Base-by-base conservation (phyloP, 2,888 invertebrate genomes). In the Teinopalpus imperialis region DNA sequence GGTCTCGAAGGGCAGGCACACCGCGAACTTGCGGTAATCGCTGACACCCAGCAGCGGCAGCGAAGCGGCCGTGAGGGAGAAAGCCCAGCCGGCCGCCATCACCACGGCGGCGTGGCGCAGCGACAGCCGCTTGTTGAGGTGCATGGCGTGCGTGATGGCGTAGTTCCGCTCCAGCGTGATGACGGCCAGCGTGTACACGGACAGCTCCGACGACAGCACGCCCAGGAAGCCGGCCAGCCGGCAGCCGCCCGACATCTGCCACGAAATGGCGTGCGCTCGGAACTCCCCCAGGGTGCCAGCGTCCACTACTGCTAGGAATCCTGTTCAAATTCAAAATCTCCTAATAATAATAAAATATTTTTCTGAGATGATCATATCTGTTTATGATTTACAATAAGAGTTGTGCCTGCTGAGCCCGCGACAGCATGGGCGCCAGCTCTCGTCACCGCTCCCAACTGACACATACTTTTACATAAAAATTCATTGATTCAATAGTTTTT, bases 141-240 rank as follows among this genome's bases (percentile, higher is more conserved):
- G 98, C 94, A 98, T 98, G 46, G 98, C 98, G 85, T 98, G 97
- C 1, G 98, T 98, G 72, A 98, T 98, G 59, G 98, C 98, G 83
- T 98, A 98, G 86, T 97, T 97, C 14, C 98, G 90, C 81, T 98
- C 98, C 62, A 98, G 85, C 0, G 98, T 98, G 63, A 99, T 99
- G 43, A 99, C 97, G 1, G 98, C 97, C 63, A 99, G 89, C 1
- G 98, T 98, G 87, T 95, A 98, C 27, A 99, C 98, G 23, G 97
- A 97, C 47, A 99, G 88, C 82, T 98, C 98, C 0, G 97, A 96
- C 54, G 97, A 97, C 12, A 98, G 90, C 20, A 98, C 98, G 3
- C 97, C 98, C 32, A 99, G 90, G 74, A 98, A 98, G 16, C 99
- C 99, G 1, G 98, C 97, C 34, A 97, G 90, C 68, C 97, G 95